phyloP scores from a whole-genome alignment of 64 coral and sea anemone genomes.

The Orbicella faveolata region DNA sequence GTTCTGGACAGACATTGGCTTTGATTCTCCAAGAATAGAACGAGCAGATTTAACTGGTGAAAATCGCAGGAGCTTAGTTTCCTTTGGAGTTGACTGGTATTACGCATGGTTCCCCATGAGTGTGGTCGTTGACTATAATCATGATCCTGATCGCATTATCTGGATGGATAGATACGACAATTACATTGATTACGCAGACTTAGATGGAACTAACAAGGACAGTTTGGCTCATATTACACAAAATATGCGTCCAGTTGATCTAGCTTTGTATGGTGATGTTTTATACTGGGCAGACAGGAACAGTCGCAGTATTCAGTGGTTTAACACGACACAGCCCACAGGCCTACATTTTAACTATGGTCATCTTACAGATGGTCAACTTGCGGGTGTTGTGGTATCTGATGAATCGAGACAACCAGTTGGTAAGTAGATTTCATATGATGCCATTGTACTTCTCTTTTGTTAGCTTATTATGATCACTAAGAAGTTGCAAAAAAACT shows the following conservation, averaged over 20 bases:
- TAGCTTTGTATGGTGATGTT: conserved; percentile 9
- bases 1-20: conserved; percentile 53
- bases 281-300: conserved; percentile 51
- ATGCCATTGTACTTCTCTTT: background rate
- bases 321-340: conserved; percentile 5
- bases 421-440: conserved; percentile 4
- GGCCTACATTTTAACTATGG: conserved; percentile 8
- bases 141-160: conserved; percentile 16
- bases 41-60: conserved; percentile 38
- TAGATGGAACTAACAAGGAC: background rate
- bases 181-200: conserved; percentile 34
- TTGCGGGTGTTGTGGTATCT: conserved; percentile 25
- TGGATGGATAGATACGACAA: conserved; percentile 28
- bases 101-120: conserved; percentile 11
- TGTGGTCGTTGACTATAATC: conserved; percentile 41
- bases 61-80: background rate
- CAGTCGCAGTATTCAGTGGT: conserved; percentile 7
- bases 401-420: conserved; percentile 43
- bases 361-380: background rate
- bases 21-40: conserved; percentile 18
- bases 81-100: background rate
- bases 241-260: conserved; percentile 32
- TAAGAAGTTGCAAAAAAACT: too few species aligned
- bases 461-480: too few species aligned
- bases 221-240: background rate